Evolutionary conservation across 2,888 invertebrate species (phyloP).

Genomic region (Melieria picta): DNA sequence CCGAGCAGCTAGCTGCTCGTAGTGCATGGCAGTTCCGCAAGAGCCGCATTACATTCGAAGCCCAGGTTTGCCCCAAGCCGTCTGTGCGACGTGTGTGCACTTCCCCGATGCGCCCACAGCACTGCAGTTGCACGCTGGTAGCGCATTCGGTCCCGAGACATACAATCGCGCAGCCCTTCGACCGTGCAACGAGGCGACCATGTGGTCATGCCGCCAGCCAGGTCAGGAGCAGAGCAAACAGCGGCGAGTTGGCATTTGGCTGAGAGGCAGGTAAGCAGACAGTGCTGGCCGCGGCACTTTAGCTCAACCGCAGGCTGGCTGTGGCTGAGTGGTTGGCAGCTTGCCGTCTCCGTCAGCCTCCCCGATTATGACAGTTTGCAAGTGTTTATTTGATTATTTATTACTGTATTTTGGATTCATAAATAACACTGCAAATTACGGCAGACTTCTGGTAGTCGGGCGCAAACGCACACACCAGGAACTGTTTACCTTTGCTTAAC

Average conservation of each 20-base stretch:
- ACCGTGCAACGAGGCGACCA: slow-evolving; percentile 38
- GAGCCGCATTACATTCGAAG: too few species aligned
- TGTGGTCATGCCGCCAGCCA: slow-evolving; percentile 29
- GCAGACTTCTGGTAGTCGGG: slow-evolving; percentile 31
- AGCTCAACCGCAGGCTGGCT: slow-evolving; percentile 36
- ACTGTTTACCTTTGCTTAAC: slow-evolving; percentile 39
- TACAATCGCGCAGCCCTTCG: slow-evolving; percentile 30
- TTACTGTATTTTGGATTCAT: slow-evolving; percentile 56
- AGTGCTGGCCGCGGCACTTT: slow-evolving; percentile 32
- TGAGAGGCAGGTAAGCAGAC: slow-evolving; percentile 38
- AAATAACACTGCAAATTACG: slow-evolving; percentile 51
- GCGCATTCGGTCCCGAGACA: neutral
- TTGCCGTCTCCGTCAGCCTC: slow-evolving; percentile 37
- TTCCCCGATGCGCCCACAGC: neutral
- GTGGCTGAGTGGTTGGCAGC: slow-evolving; percentile 22
- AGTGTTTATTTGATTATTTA: slow-evolving; percentile 59
- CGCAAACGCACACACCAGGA: slow-evolving; percentile 32
- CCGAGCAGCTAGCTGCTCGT: slow-evolving; percentile 6
- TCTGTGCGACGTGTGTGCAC: neutral
- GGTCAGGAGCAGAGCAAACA: slow-evolving; percentile 19
- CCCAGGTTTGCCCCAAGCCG: neutral
- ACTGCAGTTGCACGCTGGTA: neutral
- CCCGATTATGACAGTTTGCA: slow-evolving; percentile 51
- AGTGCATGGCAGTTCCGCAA: slow-evolving; percentile 13
- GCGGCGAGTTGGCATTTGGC: slow-evolving; percentile 11